phyloP scores from a whole-genome alignment of 2,888 invertebrate genomes.

The Halictus quadricinctus region DNA sequence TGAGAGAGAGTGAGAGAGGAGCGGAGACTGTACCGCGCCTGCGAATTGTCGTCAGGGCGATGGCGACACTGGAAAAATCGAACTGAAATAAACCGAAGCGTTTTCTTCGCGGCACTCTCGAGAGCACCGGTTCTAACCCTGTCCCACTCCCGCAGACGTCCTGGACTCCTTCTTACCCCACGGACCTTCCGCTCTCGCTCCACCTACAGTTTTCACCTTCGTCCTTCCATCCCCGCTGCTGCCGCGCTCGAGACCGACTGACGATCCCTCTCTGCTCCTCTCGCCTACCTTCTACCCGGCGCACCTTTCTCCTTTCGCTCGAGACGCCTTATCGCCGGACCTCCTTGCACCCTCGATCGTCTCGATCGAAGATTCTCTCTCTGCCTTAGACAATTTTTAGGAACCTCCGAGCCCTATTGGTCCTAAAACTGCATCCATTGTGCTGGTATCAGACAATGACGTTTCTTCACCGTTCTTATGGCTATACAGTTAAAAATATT shows the following conservation, averaged over 20 bases:
- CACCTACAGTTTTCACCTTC: constrained; percentile 43
- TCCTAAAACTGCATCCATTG: too few species aligned
- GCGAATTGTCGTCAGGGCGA: constrained; percentile 82
- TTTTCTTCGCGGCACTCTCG: constrained; percentile 75
- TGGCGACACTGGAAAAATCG: constrained; percentile 82
- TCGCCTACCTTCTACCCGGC: constrained; percentile 26
- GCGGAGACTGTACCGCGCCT: constrained; percentile 78
- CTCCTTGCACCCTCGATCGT: constrained; percentile 60
- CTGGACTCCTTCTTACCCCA: constrained; percentile 28
- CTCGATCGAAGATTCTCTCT: constrained; percentile 26
- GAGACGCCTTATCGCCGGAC: constrained; percentile 68
- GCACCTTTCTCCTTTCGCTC: constrained; percentile 53
- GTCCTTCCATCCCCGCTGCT: constrained; percentile 35
- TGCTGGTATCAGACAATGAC: too few species aligned
- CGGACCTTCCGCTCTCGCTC: constrained; percentile 40
- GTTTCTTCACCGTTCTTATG: too few species aligned
- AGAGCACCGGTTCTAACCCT: constrained; percentile 54
- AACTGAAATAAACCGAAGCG: constrained; percentile 82
- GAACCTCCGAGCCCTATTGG: neutral
- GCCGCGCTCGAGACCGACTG: constrained; percentile 29
- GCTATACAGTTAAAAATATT: too few species aligned
- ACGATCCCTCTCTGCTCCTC: constrained; percentile 41
- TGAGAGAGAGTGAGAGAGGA: constrained; percentile 59
- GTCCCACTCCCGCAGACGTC: constrained; percentile 29
- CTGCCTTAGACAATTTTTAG: neutral